phyloP scores from a whole-genome alignment of 2,888 invertebrate genomes.

The Rhogogaster chlorosoma region DNA sequence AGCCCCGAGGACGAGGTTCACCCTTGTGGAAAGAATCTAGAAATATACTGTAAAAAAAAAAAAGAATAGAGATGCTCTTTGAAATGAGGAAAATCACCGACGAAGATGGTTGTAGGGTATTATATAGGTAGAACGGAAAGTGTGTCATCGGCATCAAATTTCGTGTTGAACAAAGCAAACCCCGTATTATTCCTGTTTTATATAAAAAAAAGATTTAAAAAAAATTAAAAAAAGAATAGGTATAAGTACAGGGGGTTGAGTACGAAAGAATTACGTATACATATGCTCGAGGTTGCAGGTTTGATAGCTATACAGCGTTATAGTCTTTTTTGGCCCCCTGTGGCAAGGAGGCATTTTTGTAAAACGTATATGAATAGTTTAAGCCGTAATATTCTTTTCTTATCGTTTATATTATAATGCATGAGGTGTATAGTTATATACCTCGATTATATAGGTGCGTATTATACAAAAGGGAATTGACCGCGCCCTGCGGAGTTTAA shows the following conservation, averaged over 20 bases:
- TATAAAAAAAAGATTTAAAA: background rate
- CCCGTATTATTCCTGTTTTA: background rate
- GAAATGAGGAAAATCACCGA: background rate
- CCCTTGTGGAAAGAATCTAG: background rate
- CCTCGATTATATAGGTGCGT: background rate
- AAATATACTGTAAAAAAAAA: background rate
- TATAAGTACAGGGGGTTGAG: background rate
- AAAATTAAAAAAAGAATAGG: no score
- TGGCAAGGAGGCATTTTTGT: background rate
- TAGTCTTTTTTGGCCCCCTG: background rate
- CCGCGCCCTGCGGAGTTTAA: background rate
- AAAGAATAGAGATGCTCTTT: background rate
- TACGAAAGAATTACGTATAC: background rate
- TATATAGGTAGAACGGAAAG: background rate
- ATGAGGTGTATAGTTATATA: background rate
- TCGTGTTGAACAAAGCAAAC: slow-evolving; percentile 27
- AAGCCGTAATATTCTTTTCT: slow-evolving; percentile 10
- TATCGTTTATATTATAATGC: background rate
- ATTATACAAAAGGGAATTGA: background rate
- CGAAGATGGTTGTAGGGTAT: background rate
- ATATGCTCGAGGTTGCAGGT: background rate
- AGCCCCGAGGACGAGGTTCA: background rate
- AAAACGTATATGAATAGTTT: slow-evolving; percentile 7
- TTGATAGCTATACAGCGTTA: background rate
- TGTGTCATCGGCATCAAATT: slow-evolving; percentile 39